phyloP scores from a whole-genome alignment of 2,113 vertebrate genomes.

The Hippolais icterina region DNA sequence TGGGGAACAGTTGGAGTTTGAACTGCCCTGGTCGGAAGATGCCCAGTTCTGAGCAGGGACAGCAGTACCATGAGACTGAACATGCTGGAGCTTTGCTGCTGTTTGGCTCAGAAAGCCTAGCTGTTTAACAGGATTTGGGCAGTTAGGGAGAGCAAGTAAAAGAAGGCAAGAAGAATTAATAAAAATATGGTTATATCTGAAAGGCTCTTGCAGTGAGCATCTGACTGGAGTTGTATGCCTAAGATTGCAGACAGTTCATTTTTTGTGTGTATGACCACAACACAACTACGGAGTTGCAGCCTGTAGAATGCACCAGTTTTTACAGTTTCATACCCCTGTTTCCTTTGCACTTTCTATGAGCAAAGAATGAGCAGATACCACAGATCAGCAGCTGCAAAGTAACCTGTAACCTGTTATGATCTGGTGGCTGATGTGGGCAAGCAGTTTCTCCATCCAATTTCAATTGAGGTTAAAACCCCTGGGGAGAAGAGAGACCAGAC shows the following conservation, averaged over 20 bases:
- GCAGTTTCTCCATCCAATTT: background rate
- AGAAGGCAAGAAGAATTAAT: background rate
- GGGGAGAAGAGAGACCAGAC: background rate
- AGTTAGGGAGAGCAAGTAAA: background rate
- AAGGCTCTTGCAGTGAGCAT: background rate
- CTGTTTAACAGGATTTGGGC: background rate
- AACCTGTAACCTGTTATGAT: background rate
- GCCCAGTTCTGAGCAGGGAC: background rate
- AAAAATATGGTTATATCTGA: background rate
- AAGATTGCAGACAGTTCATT: background rate
- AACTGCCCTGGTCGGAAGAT: background rate
- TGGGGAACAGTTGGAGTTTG: rapidly evolving
- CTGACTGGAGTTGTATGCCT: background rate
- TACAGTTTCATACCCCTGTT: background rate
- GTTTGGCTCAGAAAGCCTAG: background rate
- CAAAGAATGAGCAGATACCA: background rate
- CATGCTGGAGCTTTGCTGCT: rapidly evolving
- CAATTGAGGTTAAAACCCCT: background rate
- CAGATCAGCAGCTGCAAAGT: background rate
- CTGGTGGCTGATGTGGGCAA: background rate
- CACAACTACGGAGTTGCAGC: background rate
- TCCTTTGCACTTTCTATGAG: background rate
- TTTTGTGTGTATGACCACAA: background rate
- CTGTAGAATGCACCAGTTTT: background rate
- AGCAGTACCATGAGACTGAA: background rate